phyloP scores from a whole-genome alignment of 2,113 vertebrate species.

The Tetrao urogallus region DNA sequence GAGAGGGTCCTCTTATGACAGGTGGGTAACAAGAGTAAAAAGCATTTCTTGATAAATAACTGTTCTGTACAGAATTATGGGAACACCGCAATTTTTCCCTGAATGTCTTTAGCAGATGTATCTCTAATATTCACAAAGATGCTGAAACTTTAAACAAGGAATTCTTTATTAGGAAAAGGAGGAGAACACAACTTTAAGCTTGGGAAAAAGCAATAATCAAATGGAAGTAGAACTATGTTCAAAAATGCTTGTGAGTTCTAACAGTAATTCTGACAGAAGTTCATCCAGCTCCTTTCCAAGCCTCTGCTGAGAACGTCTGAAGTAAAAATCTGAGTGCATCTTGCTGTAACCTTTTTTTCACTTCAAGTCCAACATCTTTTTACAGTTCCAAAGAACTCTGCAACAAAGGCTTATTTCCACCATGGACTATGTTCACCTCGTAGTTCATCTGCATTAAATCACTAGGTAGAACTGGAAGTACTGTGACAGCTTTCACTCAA shows the following conservation, averaged over 20 bases:
- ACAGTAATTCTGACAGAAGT: background rate
- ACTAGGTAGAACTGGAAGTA: background rate
- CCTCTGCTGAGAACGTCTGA: background rate
- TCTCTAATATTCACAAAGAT: background rate
- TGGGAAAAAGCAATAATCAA: background rate
- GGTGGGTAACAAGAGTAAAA: background rate
- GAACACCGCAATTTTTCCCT: background rate
- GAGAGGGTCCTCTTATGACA: background rate
- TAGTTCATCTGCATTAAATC: background rate
- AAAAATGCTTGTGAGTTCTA: background rate
- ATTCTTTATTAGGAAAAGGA: background rate
- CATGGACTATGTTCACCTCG: fast-evolving
- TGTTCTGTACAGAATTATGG: background rate
- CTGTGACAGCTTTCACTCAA: background rate
- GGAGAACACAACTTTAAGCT: background rate
- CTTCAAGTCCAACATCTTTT: background rate
- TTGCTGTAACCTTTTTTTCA: background rate
- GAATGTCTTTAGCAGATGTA: background rate
- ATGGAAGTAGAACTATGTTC: background rate
- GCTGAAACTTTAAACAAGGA: background rate
- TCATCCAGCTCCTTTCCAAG: conserved; percentile 19
- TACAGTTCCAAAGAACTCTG: background rate
- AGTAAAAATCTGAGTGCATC: background rate
- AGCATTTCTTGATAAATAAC: background rate
- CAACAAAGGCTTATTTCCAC: background rate